Evolutionary conservation across 2,888 invertebrate genomes (phyloP), one percentile per base, ranked within the genome.

Genomic region (Tineola bisselliella): DNA sequence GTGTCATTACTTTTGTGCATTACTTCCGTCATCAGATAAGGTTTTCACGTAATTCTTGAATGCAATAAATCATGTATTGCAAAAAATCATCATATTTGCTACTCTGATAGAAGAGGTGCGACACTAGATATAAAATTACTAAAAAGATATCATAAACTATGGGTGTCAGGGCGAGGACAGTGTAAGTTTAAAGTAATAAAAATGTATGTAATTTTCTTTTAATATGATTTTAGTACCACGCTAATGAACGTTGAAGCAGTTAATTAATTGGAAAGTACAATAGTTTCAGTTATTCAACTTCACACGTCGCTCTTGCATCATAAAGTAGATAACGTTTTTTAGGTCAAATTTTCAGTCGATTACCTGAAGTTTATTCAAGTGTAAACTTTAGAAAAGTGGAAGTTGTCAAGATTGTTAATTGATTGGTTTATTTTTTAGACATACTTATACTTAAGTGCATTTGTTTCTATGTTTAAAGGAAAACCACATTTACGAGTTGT

Each of bases 11-110:
- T 66, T 65, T 70, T 68, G 67, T 68, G 62, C 62, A 64, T 61
- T 61, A 68, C 70, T 79, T 79, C 78, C 79, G 76, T 74, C 75
- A 77, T 77, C 70, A 70, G 76, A 77, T 78, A 76, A 76, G 66
- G 64, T 63, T 12, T 63, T 67, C 64, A 67, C 65, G 65, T 62
- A 67, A 67, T 58, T 58, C 58, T 58, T 30, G 58, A 33, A 33
- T 33, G 31, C 33, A 58, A 19, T n/a, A n/a, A n/a, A n/a, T n/a
- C n/a, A n/a, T n/a, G n/a, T n/a, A n/a, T n/a, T n/a, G n/a, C n/a
- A n/a, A n/a, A n/a, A n/a, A n/a, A n/a, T n/a, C n/a, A n/a, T n/a
- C n/a, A n/a, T n/a, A n/a, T n/a, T n/a, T n/a, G n/a, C n/a, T n/a
- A n/a, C n/a, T n/a, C n/a, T n/a, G n/a, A n/a, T n/a, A n/a, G n/a